phyloP scores from a whole-genome alignment of 2,113 vertebrate species.

The Marcusenius ussheri region DNA sequence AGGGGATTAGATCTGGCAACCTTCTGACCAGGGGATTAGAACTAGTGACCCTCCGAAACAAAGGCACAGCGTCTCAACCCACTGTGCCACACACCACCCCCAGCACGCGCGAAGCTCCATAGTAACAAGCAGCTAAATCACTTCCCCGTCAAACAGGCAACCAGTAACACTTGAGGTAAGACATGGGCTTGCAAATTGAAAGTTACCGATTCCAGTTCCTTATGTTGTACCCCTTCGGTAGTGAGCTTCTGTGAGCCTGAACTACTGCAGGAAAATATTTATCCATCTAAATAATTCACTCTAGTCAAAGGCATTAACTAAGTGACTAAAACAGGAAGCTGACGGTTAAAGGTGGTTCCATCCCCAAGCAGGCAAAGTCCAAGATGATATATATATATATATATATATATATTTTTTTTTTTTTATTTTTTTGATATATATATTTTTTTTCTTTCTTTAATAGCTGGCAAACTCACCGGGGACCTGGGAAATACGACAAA shows the following conservation, averaged over 20 bases:
- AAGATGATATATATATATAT: not conserved
- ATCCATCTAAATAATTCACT: not conserved
- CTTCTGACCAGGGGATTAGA: not conserved
- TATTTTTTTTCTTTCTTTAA: not conserved
- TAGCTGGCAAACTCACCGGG: not conserved
- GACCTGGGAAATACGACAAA: not conserved
- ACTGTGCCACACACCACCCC: not conserved
- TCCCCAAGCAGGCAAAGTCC: not conserved
- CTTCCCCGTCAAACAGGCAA: not conserved
- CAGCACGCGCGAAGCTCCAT: not conserved
- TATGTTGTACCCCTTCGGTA: not conserved
- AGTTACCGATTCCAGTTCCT: not conserved
- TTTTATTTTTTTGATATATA: not conserved
- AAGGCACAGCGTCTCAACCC: not conserved
- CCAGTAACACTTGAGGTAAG: not conserved
- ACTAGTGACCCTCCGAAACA: not conserved
- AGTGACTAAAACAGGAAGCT: not conserved
- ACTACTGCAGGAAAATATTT: not conserved
- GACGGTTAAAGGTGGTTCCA: not conserved
- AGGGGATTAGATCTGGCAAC: not conserved
- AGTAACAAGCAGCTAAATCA: not conserved
- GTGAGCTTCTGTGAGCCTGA: not conserved
- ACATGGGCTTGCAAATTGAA: not conserved
- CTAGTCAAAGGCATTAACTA: not conserved
- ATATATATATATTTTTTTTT: not conserved